These are phyloP conservation scores for Dryas iulia DNA, from an alignment of 1,140 invertebrate species.

Conservation along the genomic window DNA sequence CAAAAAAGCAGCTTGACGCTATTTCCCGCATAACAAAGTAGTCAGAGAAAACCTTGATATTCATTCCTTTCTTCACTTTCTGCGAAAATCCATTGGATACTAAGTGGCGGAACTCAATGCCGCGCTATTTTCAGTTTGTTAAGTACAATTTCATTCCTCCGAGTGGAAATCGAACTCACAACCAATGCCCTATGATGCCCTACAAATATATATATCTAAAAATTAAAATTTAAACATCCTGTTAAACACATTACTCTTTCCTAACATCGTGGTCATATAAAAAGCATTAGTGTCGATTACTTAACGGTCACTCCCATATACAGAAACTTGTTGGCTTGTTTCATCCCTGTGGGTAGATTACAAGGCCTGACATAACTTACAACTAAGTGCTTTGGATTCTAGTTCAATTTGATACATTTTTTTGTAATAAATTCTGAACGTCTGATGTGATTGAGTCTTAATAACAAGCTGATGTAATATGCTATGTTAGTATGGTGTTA, in stretches of 20 bases:
- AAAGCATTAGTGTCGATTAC: constrained; percentile 9
- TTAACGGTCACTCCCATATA: constrained; percentile 13
- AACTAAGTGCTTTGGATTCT: background rate
- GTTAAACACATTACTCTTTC: background rate
- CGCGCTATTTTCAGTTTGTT: too few species aligned
- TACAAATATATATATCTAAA: too few species aligned
- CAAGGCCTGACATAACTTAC: background rate
- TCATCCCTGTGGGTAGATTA: background rate
- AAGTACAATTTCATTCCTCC: too few species aligned
- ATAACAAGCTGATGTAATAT: background rate
- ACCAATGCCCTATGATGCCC: too few species aligned
- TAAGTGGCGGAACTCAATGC: too few species aligned
- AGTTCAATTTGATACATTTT: constrained; percentile 2
- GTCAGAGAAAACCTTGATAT: too few species aligned
- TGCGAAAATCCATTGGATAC: too few species aligned
- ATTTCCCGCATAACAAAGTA: too few species aligned
- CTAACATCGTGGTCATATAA: background rate
- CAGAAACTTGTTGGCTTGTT: background rate
- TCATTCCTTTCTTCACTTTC: too few species aligned
- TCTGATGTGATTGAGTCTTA: background rate
- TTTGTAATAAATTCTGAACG: background rate
- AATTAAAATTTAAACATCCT: background rate
- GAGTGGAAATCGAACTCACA: background rate
- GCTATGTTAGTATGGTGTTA: too few species aligned
- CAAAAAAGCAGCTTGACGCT: too few species aligned